phyloP scores from a whole-genome alignment of 2,888 invertebrate species.

The Macrophya alboannulata region DNA sequence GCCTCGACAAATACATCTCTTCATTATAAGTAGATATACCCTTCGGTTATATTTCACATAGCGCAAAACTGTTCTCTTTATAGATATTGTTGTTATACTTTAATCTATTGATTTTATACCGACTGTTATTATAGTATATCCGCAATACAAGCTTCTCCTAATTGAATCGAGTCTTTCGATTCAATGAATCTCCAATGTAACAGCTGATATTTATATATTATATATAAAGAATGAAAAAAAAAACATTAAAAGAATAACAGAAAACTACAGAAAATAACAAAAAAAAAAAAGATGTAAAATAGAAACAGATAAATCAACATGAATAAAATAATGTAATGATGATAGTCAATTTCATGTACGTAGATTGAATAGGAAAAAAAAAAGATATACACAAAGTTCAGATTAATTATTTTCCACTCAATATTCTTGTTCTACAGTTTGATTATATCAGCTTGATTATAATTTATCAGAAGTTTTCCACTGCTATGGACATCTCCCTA shows the following conservation, averaged over 20 bases:
- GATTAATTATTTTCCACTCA: constrained; percentile 33
- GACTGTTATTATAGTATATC: constrained; percentile 31
- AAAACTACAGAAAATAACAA: background rate
- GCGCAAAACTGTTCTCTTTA: constrained; percentile 33
- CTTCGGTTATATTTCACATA: background rate
- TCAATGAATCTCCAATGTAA: constrained; percentile 16
- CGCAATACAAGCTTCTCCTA: background rate
- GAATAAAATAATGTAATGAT: background rate
- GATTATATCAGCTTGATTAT: constrained; percentile 27
- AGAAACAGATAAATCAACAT: background rate
- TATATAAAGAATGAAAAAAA: background rate
- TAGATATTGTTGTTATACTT: constrained; percentile 36
- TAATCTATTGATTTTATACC: constrained; percentile 29
- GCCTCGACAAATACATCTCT: background rate
- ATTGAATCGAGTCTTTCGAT: background rate
- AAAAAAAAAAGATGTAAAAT: background rate
- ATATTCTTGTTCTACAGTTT: constrained; percentile 19
- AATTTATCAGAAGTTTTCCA: constrained; percentile 22
- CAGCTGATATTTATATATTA: constrained; percentile 20
- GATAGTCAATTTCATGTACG: background rate
- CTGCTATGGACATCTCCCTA: background rate
- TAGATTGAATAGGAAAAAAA: background rate
- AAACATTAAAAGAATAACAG: no score
- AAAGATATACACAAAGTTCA: background rate
- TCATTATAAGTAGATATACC: background rate